These are phyloP conservation scores for Macaria liturata DNA, from an alignment of 2,888 invertebrate species.

Conservation along the genomic window DNA sequence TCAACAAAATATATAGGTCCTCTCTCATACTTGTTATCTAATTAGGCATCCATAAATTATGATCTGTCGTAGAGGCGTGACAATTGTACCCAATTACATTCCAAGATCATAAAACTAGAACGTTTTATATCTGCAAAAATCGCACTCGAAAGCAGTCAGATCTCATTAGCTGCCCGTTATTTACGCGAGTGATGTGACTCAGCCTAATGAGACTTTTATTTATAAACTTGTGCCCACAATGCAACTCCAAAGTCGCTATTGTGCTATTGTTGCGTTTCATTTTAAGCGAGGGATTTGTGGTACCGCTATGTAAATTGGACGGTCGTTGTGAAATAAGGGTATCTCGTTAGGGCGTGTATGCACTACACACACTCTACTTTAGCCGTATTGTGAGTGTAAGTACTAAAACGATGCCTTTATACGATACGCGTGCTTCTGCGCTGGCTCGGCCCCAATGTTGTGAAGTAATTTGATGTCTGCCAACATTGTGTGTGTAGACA, in stretches of 20 bases:
- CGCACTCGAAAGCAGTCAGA: constrained; percentile 48
- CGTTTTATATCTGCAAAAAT: constrained; percentile 44
- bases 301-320: constrained; percentile 77
- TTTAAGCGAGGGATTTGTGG: constrained; percentile 71
- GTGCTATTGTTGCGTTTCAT: constrained; percentile 78
- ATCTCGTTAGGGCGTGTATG: constrained; percentile 59
- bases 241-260: constrained; percentile 73
- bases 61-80: constrained; percentile 1
- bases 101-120: constrained; percentile 26
- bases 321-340: constrained; percentile 59
- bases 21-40: too few relatives aligned
- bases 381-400: constrained; percentile 40
- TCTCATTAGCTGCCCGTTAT: constrained; percentile 59
- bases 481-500: constrained; percentile 32
- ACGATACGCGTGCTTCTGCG: neutral
- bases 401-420: constrained; percentile 25
- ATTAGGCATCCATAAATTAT: too few relatives aligned
- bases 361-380: constrained; percentile 48
- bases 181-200: constrained; percentile 66
- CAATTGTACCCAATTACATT: constrained; percentile 18
- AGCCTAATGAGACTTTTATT: constrained; percentile 79
- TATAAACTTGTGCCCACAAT: constrained; percentile 73
- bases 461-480: constrained; percentile 32
- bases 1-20: too few relatives aligned
- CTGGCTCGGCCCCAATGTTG: constrained; percentile 24